Evolutionary conservation across 2,797 vertebrate species (phyloP), one percentile per base, ranked within the genome.

Genomic region (Heliangelus exortis): DNA sequence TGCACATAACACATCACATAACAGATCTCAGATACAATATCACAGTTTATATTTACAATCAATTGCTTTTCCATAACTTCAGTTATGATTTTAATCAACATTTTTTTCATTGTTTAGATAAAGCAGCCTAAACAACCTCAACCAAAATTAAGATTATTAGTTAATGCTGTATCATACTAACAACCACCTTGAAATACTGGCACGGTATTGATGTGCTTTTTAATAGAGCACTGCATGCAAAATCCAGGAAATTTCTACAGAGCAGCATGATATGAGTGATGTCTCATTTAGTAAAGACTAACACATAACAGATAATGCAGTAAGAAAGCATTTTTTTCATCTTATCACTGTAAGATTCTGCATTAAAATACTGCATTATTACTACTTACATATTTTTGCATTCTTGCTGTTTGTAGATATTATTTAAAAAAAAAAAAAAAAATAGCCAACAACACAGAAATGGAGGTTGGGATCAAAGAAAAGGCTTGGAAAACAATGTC

Each of bases 331-430:
- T 53, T 69, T 59, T 84, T 93, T 57, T 82, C 76, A 89, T 84
- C 62, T 45, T 47, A 59, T 68, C 69, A 59, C 36, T 77, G 41
- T 39, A 16, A 83, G 57, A 83, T 93, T 82, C 79, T 87, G 34
- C 89, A 89, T 28, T 9, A 78, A 95, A 89, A 83, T 29, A 63
- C 43, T 61, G 25, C 43, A 41, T 65, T 76, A 50, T 54, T 84
- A 18, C 96, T 97, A 87, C 89, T 96, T 92, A 97, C 67, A 85
- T 36, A 84, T 83, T 91, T 74, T 68, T 86, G 96, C 73, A 90
- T 92, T 93, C 92, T 77, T 41, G 41, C 15, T 85, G 66, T 69
- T 86, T 55, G 41, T 72, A 72, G 86, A 92, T 92, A 33, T 53
- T 28, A 20, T 16, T 6, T 3, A 51, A 20, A 1, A 53, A 13